Percentiles rank a stretch among this genome's conserved stretches.
These are phyloP conservation scores for Otolemur garnettii DNA, from an alignment of 2,113 vertebrate genomes.

Conservation along the genomic window DNA sequence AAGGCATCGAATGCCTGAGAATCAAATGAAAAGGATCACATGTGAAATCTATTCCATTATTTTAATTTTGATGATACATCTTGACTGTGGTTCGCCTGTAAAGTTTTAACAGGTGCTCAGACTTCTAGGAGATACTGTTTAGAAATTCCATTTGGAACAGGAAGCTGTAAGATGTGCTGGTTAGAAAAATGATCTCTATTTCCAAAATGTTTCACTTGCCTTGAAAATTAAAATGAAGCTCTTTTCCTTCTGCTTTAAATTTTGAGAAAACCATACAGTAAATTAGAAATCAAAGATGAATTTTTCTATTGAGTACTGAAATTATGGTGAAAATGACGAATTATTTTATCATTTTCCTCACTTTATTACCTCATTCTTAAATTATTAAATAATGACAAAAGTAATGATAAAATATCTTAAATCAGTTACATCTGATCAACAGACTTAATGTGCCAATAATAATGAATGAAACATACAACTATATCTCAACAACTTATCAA, in stretches of 20 bases:
- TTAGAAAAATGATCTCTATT: neutral
- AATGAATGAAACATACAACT: slow-evolving; percentile 1
- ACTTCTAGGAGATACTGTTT: rapidly evolving
- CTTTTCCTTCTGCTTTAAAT: slow-evolving; percentile 6
- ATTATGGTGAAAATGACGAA: neutral
- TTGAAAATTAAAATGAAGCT: neutral
- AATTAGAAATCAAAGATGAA: neutral
- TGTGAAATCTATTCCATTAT: neutral
- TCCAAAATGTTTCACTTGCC: neutral
- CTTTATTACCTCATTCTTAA: neutral
- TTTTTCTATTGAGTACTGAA: slow-evolving; percentile 15
- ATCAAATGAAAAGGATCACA: neutral
- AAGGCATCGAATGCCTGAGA: neutral
- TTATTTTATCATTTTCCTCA: neutral
- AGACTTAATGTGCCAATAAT: neutral
- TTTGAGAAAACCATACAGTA: neutral
- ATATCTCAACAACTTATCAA: slow-evolving; percentile 23
- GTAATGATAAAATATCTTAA: neutral
- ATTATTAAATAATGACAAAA: neutral
- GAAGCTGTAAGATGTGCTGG: neutral
- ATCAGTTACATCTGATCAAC: neutral
- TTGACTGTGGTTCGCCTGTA: neutral
- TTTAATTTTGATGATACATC: neutral
- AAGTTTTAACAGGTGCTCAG: neutral
- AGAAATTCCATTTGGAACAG: neutral